Evolutionary conservation across 2,888 invertebrate species (phyloP).

Genomic region (Nyleta sp.): DNA sequence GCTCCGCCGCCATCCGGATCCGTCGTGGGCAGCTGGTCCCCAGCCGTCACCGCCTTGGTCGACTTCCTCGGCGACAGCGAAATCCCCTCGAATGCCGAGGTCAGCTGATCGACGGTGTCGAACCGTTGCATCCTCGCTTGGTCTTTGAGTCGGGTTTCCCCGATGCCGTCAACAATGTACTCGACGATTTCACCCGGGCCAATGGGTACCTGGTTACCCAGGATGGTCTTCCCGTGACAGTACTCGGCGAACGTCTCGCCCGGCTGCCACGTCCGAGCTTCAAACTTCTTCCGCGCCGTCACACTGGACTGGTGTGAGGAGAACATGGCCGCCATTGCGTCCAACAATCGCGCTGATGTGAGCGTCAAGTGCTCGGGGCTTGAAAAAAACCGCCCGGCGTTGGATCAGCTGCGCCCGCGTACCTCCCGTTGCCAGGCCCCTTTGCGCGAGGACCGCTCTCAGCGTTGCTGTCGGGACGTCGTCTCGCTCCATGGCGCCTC

Average conservation of each 20-base stretch:
- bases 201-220: slow-evolving; percentile 19
- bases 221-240: slow-evolving; percentile 18
- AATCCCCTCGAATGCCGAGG: slow-evolving; percentile 19
- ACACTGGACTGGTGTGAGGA: not conserved
- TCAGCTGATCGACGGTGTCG: slow-evolving; percentile 6
- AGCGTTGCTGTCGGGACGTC: too few species aligned
- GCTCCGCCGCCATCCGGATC: not conserved
- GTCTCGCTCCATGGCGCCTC: too few species aligned
- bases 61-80: not conserved
- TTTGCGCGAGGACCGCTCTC: too few species aligned
- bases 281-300: slow-evolving; percentile 9
- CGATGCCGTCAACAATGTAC: slow-evolving; percentile 28
- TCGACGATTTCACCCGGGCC: slow-evolving; percentile 15
- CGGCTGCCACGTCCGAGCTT: slow-evolving; percentile 12
- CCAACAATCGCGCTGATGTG: not conserved
- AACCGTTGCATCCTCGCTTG: slow-evolving; percentile 33
- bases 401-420: too few species aligned
- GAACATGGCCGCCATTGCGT: slow-evolving; percentile 23
- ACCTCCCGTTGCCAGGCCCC: too few species aligned
- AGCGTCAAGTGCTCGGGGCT: slow-evolving; percentile 3
- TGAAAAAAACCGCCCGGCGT: slow-evolving; percentile 22
- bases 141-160: slow-evolving; percentile 9
- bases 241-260: slow-evolving; percentile 22
- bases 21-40: not conserved
- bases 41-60: not conserved